These are phyloP conservation scores for Carposina sasakii DNA, from an alignment of 1,140 invertebrate species.

Conservation along the genomic window DNA sequence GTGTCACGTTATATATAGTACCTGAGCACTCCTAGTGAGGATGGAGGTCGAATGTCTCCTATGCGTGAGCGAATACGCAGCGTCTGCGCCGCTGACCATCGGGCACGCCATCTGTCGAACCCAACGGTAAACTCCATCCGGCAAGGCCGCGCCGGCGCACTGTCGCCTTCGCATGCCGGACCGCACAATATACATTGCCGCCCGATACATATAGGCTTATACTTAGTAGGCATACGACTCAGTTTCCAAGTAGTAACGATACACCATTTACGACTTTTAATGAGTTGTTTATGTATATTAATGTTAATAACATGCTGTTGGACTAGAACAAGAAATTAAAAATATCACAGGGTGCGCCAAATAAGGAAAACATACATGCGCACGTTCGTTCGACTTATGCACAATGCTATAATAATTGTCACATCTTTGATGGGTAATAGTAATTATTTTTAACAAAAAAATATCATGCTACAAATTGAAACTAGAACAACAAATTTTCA, in stretches of 20 bases:
- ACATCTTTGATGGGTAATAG: no score
- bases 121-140: neutral
- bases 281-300: neutral
- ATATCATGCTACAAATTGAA: no score
- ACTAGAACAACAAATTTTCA: no score
- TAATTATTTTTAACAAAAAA: no score
- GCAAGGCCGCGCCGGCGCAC: neutral
- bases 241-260: neutral
- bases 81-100: slow-evolving; percentile 37
- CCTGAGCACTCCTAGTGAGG: slow-evolving; percentile 76
- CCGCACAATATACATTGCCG: slow-evolving; percentile 33
- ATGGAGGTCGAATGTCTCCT: slow-evolving; percentile 81
- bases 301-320: slow-evolving; percentile 28
- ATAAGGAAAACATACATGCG: slow-evolving; percentile 26
- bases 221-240: neutral
- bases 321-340: slow-evolving; percentile 60
- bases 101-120: slow-evolving; percentile 40
- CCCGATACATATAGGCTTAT: slow-evolving; percentile 29
- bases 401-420: no score
- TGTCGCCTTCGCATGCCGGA: slow-evolving; percentile 29
- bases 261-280: neutral
- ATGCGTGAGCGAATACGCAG: slow-evolving; percentile 79
- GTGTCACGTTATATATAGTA: no score
- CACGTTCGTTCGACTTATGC: neutral
- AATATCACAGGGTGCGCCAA: slow-evolving; percentile 28